A percentile compares a stretch with the other conserved stretches of the same genome.
phyloP scores from a whole-genome alignment of 35 echinoderm and acorn worm genomes.

The Holothuria glaberrima region DNA sequence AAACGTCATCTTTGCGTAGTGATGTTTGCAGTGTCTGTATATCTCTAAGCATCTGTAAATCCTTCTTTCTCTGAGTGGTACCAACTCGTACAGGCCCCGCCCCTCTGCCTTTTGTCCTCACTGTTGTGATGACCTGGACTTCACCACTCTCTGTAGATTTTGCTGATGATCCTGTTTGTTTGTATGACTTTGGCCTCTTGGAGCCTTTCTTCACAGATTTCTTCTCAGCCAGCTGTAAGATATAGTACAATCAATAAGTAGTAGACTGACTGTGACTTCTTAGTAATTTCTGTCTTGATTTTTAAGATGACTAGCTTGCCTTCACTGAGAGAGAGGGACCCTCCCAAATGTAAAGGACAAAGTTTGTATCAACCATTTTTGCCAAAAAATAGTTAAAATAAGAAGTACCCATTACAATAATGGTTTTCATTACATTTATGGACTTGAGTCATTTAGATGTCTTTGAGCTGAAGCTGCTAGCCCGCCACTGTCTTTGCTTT shows the following conservation, averaged over 20 bases:
- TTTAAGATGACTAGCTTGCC: background rate
- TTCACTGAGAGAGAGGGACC: background rate
- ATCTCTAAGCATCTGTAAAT: constrained; percentile 67
- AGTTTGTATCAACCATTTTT: too few species aligned
- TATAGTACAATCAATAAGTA: background rate
- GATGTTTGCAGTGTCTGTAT: constrained; percentile 92
- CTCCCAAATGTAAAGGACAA: too few species aligned
- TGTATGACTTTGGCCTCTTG: constrained; percentile 26
- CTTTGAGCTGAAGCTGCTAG: too few species aligned
- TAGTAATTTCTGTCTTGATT: background rate
- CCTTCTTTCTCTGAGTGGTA: constrained; percentile 1
- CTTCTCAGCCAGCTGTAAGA: constrained; percentile 47
- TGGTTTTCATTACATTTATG: too few species aligned
- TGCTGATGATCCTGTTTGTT: constrained; percentile 37
- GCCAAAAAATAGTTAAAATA: too few species aligned
- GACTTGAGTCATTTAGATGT: too few species aligned
- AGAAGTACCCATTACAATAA: too few species aligned
- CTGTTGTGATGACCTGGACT: constrained; percentile 95
- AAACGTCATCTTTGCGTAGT: constrained; percentile 86
- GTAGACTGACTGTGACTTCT: background rate
- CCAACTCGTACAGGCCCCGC: constrained; percentile 65
- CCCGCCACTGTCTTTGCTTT: too few species aligned
- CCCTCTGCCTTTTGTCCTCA: constrained; percentile 77
- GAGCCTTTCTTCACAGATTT: constrained; percentile 43
- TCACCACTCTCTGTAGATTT: constrained; percentile 50